phyloP scores from a whole-genome alignment of 1,140 invertebrate species.

The Galleria mellonella region DNA sequence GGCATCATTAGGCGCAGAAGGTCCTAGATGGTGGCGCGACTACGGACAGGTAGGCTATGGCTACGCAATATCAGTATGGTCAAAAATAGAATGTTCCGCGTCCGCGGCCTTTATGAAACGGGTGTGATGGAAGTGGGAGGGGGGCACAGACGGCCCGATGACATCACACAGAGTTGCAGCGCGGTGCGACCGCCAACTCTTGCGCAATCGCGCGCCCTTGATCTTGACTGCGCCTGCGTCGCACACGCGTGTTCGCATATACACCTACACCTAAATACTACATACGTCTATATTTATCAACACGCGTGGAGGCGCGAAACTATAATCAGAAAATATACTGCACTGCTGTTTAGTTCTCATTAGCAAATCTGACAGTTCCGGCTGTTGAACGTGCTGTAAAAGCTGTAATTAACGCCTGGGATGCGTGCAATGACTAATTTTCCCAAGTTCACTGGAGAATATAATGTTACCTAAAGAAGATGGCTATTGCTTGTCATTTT shows the following conservation, averaged over 20 bases:
- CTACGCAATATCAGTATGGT: conserved; percentile 20
- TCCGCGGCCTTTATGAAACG: conserved; percentile 56
- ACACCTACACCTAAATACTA: conserved; percentile 41
- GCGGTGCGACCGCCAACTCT: conserved; percentile 65
- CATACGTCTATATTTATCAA: conserved; percentile 64
- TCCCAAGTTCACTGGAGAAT: conserved; percentile 2
- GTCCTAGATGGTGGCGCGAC: background rate
- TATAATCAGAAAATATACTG: conserved; percentile 36
- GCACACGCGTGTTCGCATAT: conserved; percentile 55
- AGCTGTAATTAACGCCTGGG: conserved; percentile 14
- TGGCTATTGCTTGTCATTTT: too few species aligned
- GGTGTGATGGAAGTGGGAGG: conserved; percentile 28
- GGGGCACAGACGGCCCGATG: conserved; percentile 49
- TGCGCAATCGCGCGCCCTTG: conserved; percentile 69
- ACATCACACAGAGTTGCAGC: conserved; percentile 63
- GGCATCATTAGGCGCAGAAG: background rate
- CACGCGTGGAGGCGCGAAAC: conserved; percentile 57
- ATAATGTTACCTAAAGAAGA: background rate
- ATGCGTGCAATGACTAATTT: conserved; percentile 1
- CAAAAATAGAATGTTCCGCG: conserved; percentile 63
- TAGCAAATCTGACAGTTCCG: conserved; percentile 28
- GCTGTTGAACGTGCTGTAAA: conserved; percentile 16
- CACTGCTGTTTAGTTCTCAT: conserved; percentile 22
- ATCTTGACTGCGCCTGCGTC: conserved; percentile 62
- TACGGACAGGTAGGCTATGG: conserved; percentile 1